phyloP scores from a whole-genome alignment of 2,113 vertebrate species.

The Cygnus buccinator region DNA sequence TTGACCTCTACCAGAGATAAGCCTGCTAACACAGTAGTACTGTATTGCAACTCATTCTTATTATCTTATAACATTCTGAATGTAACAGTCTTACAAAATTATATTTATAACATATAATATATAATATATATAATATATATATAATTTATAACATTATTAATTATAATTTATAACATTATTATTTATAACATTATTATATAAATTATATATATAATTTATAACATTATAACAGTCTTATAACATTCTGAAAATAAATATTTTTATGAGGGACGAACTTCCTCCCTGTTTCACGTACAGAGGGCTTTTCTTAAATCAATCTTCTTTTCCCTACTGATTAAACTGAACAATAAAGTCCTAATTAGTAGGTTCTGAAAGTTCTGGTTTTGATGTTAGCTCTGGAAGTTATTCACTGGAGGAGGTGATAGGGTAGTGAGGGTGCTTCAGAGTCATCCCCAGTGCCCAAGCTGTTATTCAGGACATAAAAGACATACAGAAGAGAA shows the following conservation, averaged over 20 bases:
- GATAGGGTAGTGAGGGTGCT: background rate
- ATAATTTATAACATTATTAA: no score
- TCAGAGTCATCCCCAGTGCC: slow-evolving; percentile 20
- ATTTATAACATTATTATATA: no score
- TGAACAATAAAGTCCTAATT: slow-evolving; percentile 43
- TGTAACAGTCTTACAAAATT: no score
- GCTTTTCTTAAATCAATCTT: background rate
- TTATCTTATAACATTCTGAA: background rate
- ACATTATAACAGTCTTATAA: background rate
- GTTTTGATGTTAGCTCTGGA: slow-evolving; percentile 22
- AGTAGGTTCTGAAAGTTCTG: slow-evolving; percentile 36
- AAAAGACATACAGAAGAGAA: slow-evolving; percentile 9
- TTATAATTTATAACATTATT: no score
- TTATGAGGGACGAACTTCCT: background rate
- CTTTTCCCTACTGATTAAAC: slow-evolving; percentile 14
- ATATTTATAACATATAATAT: no score
- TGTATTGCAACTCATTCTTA: background rate
- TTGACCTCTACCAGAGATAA: background rate
- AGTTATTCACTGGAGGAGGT: background rate
- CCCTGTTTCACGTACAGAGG: background rate
- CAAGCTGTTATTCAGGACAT: background rate
- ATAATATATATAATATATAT: no score
- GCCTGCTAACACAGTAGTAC: background rate
- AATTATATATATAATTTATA: no score
- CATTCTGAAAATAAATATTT: slow-evolving; percentile 15